Percentiles rank a stretch among this genome's conserved stretches.
phyloP scores from a whole-genome alignment of 2,113 vertebrate species.

The Nibea coibor region DNA sequence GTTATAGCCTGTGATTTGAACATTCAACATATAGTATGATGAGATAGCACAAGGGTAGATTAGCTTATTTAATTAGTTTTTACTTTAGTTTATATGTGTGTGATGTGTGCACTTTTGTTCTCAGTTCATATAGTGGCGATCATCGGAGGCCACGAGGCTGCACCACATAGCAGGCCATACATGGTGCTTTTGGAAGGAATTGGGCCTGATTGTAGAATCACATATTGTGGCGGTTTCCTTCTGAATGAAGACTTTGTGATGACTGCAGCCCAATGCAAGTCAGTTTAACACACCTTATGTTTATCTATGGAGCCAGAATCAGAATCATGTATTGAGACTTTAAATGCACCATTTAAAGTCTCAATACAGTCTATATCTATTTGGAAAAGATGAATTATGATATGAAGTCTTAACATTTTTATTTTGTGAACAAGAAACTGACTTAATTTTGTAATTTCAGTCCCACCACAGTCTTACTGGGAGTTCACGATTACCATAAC shows the following conservation, averaged over 20 bases:
- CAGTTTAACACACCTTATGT: slow-evolving; percentile 6
- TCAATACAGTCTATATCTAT: background rate
- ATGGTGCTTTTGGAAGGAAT: slow-evolving; percentile 54
- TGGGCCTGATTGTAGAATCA: accelerated
- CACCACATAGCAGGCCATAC: slow-evolving; percentile 66
- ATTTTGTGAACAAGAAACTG: background rate
- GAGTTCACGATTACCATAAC: background rate
- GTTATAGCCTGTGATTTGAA: background rate
- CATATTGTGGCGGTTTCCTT: slow-evolving; percentile 50
- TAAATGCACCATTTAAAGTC: background rate
- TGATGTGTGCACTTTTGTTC: background rate
- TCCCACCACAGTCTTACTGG: slow-evolving; percentile 9
- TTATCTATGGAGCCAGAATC: too few relatives aligned
- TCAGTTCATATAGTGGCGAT: slow-evolving; percentile 46
- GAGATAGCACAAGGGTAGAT: background rate
- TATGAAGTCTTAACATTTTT: background rate
- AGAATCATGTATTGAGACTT: too few relatives aligned
- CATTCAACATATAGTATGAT: background rate
- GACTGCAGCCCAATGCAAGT: slow-evolving; percentile 80
- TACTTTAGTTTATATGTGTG: background rate
- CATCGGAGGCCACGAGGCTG: slow-evolving; percentile 45
- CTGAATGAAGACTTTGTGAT: slow-evolving; percentile 74
- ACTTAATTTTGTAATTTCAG: slow-evolving; percentile 26
- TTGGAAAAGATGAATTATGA: background rate
- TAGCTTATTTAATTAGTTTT: background rate